A percentile compares a stretch with the other conserved stretches of the same genome.
Evolutionary conservation across 2,888 invertebrate species (phyloP).

Genomic region (Merodon equestris): DNA sequence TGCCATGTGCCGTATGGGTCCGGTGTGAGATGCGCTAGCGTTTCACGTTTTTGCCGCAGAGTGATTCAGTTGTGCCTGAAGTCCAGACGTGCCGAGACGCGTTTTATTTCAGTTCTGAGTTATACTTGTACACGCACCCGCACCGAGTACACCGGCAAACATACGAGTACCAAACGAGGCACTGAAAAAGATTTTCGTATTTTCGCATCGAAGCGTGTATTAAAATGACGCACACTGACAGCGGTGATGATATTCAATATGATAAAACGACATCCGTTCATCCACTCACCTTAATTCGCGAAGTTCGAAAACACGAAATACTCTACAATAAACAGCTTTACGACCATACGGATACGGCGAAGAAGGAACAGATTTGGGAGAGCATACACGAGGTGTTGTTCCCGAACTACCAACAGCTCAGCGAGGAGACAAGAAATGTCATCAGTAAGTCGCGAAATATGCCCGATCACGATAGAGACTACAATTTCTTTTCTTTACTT

Average conservation of each 20-base stretch:
- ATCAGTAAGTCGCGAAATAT: conserved; percentile 62
- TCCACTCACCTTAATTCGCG: conserved; percentile 64
- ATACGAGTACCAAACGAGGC: neutral
- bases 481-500: conserved; percentile 7
- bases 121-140: neutral
- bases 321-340: conserved; percentile 65
- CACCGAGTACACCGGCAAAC: neutral
- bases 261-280: conserved; percentile 61
- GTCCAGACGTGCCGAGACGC: conserved; percentile 37
- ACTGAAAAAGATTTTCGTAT: neutral
- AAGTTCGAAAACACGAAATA: conserved; percentile 61
- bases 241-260: conserved; percentile 34
- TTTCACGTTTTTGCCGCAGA: conserved; percentile 64
- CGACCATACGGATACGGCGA: conserved; percentile 56
- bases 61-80: conserved; percentile 60
- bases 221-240: conserved; percentile 48
- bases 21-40: conserved; percentile 59
- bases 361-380: conserved; percentile 69
- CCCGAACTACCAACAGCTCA: conserved; percentile 51
- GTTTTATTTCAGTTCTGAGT: neutral
- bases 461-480: neutral
- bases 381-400: conserved; percentile 59
- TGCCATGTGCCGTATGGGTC: conserved; percentile 46
- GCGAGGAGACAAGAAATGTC: conserved; percentile 35
- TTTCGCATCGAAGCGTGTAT: neutral